A percentile compares a stretch with the other conserved stretches of the same genome.
phyloP scores from a whole-genome alignment of 2,113 vertebrate genomes.

The Leucopsar rothschildi region DNA sequence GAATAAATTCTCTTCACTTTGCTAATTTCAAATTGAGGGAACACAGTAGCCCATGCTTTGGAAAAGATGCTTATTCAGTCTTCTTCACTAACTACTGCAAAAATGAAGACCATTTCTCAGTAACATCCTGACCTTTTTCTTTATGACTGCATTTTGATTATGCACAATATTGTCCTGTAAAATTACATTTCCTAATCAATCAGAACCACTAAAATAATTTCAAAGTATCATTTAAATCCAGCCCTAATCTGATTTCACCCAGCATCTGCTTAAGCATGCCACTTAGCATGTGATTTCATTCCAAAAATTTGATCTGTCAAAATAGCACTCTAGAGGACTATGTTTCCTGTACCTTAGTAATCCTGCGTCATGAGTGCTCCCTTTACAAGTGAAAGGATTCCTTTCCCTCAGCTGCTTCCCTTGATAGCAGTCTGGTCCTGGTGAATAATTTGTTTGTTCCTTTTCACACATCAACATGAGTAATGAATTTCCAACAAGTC shows the following conservation, averaged over 20 bases:
- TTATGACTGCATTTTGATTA: constrained; percentile 18
- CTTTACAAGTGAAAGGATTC: not conserved
- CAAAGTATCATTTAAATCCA: not conserved
- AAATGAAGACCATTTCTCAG: not conserved
- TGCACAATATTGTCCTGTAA: not conserved
- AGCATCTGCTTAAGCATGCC: not conserved
- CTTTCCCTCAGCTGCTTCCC: not conserved
- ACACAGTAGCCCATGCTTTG: not conserved
- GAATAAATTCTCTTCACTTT: not conserved
- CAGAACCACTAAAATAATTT: constrained; percentile 15
- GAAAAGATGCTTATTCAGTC: not conserved
- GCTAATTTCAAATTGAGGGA: not conserved
- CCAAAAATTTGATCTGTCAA: not conserved
- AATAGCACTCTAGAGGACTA: not conserved
- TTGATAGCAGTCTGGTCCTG: not conserved
- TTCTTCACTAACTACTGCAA: not conserved
- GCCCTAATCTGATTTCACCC: not conserved
- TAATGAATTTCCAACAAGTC: not conserved
- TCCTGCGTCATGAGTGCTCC: not conserved
- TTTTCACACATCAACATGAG: not conserved
- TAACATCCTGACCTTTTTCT: not conserved
- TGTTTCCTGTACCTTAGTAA: not conserved
- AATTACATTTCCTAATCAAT: constrained; percentile 27
- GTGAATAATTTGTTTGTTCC: constrained; percentile 11
- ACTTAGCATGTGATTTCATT: not conserved